phyloP scores from a whole-genome alignment of 2,888 invertebrate genomes.

The Hyppa rectilinea region DNA sequence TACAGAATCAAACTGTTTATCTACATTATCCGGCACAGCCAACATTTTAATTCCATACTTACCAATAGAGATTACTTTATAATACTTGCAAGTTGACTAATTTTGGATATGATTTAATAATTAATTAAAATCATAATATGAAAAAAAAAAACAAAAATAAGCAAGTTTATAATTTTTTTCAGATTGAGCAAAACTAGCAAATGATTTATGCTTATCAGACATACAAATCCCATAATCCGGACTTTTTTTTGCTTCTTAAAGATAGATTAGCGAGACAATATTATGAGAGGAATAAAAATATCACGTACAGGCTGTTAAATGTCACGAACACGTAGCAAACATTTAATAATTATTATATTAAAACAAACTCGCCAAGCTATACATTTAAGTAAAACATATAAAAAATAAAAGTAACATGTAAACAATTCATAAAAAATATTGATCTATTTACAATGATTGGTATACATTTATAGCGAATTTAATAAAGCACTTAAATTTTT shows the following conservation, averaged over 20 bases:
- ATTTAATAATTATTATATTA: constrained; percentile 66
- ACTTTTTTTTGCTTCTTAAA: constrained; percentile 35
- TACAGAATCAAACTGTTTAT: constrained; percentile 66
- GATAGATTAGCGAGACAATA: constrained; percentile 57
- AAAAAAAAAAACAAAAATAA: no score
- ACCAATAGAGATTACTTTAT: constrained; percentile 74
- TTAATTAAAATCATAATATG: constrained; percentile 51
- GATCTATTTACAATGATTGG: constrained; percentile 84
- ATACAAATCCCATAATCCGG: constrained; percentile 28
- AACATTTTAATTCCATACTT: constrained; percentile 82
- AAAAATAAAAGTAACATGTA: constrained; percentile 83
- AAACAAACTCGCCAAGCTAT: constrained; percentile 80
- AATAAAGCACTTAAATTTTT: constrained; percentile 66
- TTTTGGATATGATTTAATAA: constrained; percentile 63
- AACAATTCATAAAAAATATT: constrained; percentile 84
- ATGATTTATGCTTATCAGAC: constrained; percentile 43
- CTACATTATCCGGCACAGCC: constrained; percentile 82
- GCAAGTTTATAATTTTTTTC: constrained; percentile 41
- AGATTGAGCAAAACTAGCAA: constrained; percentile 62
- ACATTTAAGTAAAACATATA: constrained; percentile 85
- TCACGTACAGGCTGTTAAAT: constrained; percentile 59
- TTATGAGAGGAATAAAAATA: constrained; percentile 60
- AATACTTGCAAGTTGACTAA: constrained; percentile 73
- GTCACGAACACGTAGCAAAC: constrained; percentile 69
- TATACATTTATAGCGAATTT: constrained; percentile 70